These are phyloP conservation scores for Zoanthus gigantus DNA, from an alignment of 92 coral and sea anemone genomes.

Conservation along the genomic window DNA sequence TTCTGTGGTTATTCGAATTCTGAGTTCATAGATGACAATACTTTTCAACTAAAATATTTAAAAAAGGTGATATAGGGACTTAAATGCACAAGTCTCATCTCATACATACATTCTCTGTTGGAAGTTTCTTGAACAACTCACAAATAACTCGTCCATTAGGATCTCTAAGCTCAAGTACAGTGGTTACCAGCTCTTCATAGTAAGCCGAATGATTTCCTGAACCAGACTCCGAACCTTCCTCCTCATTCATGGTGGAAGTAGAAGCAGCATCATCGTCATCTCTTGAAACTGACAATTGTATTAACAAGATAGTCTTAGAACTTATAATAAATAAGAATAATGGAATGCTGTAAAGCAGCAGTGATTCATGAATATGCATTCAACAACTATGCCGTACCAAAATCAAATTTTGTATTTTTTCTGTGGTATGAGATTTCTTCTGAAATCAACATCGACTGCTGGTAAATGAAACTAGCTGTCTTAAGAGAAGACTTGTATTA, in stretches of 20 bases:
- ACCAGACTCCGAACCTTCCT: conserved; percentile 66
- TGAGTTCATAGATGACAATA: too few species aligned
- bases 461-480: too few species aligned
- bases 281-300: conserved; percentile 18
- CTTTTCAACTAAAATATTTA: too few species aligned
- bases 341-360: not conserved
- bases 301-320: not conserved
- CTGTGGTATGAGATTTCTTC: too few species aligned
- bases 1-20: too few species aligned
- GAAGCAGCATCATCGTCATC: conserved; percentile 84
- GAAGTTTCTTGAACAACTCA: conserved; percentile 90
- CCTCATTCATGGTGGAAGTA: conserved; percentile 75
- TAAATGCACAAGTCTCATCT: not conserved
- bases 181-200: conserved; percentile 89
- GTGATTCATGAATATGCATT: not conserved
- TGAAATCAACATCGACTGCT: too few species aligned
- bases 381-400: too few species aligned
- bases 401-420: too few species aligned
- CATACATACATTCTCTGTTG: conserved; percentile 71
- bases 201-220: conserved; percentile 51
- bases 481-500: too few species aligned
- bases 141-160: conserved; percentile 89
- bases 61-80: not conserved
- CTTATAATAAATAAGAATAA: not conserved
- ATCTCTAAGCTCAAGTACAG: conserved; percentile 92